Base-by-base conservation (phyloP, 2,888 invertebrate species). In the Eucriotettix oculatus region DNA sequence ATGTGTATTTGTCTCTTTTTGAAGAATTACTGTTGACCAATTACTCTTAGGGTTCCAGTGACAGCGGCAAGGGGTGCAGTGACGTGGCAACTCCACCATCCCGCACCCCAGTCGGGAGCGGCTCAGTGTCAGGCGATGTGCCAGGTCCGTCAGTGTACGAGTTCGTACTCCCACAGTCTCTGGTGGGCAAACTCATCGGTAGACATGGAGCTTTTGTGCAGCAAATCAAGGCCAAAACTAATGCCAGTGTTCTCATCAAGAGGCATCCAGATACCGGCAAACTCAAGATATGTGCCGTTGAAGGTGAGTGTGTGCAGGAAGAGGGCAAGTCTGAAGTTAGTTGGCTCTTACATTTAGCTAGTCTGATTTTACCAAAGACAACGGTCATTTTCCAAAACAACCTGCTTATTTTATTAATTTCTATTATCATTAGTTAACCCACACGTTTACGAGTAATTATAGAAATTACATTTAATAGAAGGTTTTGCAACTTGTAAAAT, bases 171-270 rank as follows among this genome's bases (percentile, higher is more conserved):
- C 85, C 86, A 53, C 84, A 85, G 69, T 75, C 78, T 60, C 76
- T 92, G 65, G 90, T 93, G 62, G 95, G 95, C 16, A 82, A 86
- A 61, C 77, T 96, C 66, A 94, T 95, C 72, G 96, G 96, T 52
- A 84, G 83, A 68, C 82, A 84, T 67, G 93, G 93, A 54, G 76
- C 80, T 52, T 87, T 86, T 74, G 85, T 96, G n/a, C 85, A 86
- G 65, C 81, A 81, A 68, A 86, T 91, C 65, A 88, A 89, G 72
- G 76, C 81, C 42, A 84, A 85, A 71, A 86, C 91, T 1, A 83
- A 86, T 66, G 89, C 92, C 17, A 84, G 81, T 69, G 84, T 95
- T 57, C 76, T 82, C 66, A 82, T 96, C n/a, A 85, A 84, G 69
- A 80, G 84, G 69, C 88, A 90, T 76, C 86, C 87, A 14, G 82